Percentiles rank a stretch among this genome's conserved stretches.
phyloP scores from a whole-genome alignment of 2,797 vertebrate species.

The Serranus cabrilla region DNA sequence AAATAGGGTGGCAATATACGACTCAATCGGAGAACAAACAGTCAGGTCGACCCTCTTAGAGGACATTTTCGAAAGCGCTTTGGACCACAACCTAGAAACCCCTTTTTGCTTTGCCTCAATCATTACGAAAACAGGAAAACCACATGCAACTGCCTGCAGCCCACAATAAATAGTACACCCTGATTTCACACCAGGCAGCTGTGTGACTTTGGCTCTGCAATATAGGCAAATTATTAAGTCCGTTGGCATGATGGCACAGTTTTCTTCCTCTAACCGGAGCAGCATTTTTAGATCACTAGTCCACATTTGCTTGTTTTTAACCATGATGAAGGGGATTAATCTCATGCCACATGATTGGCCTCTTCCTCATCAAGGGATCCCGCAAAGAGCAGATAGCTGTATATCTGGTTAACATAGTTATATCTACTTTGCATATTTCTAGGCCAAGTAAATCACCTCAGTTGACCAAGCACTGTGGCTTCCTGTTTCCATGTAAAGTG shows the following conservation, averaged over 20 bases:
- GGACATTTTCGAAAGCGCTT: conserved; percentile 58
- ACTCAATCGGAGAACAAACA: conserved; percentile 61
- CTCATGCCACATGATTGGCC: conserved; percentile 19
- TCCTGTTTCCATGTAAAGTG: conserved; percentile 20
- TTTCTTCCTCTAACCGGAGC: conserved; percentile 60
- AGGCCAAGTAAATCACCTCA: conserved; percentile 3
- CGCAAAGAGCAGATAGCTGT: conserved; percentile 24
- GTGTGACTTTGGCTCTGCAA: conserved; percentile 65
- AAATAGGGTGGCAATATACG: conserved; percentile 60
- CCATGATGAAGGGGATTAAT: conserved; percentile 49
- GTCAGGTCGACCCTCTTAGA: conserved; percentile 68
- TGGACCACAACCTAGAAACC: conserved; percentile 89
- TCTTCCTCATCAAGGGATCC: conserved; percentile 32
- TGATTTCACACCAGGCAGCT: conserved; percentile 77
- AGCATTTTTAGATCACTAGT: conserved; percentile 53
- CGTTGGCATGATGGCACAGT: conserved; percentile 71
- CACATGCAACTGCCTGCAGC: conserved; percentile 80
- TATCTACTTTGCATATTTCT: conserved; percentile 18
- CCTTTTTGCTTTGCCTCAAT: conserved; percentile 75
- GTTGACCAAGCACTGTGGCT: conserved; percentile 13
- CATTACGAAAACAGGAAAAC: conserved; percentile 89
- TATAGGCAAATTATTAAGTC: conserved; percentile 67
- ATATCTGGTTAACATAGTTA: conserved; percentile 31
- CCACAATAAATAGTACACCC: conserved; percentile 82
- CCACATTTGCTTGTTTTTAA: conserved; percentile 39